Percentiles rank a stretch among this genome's conserved stretches.
These are phyloP conservation scores for Paratilapia polleni DNA, from an alignment of 2,113 vertebrate species.

Conservation along the genomic window DNA sequence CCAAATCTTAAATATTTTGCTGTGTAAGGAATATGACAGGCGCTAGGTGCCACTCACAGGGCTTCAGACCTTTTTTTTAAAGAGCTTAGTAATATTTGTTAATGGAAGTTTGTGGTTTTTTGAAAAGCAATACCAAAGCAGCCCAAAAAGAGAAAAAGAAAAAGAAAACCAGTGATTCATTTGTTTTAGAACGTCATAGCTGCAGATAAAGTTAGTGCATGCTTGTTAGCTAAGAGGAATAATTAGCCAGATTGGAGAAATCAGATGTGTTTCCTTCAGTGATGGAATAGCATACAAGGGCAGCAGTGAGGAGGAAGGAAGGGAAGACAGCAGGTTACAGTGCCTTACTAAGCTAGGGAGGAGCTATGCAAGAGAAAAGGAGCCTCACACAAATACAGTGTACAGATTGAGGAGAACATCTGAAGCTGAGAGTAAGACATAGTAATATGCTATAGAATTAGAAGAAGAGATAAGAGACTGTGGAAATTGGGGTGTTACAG, in stretches of 20 bases:
- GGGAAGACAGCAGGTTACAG: slow-evolving; percentile 4
- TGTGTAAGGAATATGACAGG: neutral
- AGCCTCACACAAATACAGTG: neutral
- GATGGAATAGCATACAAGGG: neutral
- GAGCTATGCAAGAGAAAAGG: slow-evolving; percentile 25
- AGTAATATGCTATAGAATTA: neutral
- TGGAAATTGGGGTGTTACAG: neutral
- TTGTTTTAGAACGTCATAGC: neutral
- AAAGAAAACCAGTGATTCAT: neutral
- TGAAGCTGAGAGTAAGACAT: neutral
- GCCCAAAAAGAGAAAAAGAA: neutral
- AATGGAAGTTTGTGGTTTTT: neutral
- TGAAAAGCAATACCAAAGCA: slow-evolving; percentile 51
- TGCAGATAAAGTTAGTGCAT: neutral
- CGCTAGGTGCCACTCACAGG: neutral
- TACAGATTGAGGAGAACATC: neutral
- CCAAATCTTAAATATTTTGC: neutral
- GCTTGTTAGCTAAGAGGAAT: slow-evolving; percentile 1
- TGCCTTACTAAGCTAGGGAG: slow-evolving; percentile 50
- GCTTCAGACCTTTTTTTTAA: neutral
- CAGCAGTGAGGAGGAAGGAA: neutral
- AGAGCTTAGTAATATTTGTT: neutral
- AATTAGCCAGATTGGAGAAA: neutral
- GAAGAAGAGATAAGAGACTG: neutral
- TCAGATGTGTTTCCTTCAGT: neutral